phyloP scores from a whole-genome alignment of 2,797 vertebrate species.

The Pseudocheirus occidentalis region DNA sequence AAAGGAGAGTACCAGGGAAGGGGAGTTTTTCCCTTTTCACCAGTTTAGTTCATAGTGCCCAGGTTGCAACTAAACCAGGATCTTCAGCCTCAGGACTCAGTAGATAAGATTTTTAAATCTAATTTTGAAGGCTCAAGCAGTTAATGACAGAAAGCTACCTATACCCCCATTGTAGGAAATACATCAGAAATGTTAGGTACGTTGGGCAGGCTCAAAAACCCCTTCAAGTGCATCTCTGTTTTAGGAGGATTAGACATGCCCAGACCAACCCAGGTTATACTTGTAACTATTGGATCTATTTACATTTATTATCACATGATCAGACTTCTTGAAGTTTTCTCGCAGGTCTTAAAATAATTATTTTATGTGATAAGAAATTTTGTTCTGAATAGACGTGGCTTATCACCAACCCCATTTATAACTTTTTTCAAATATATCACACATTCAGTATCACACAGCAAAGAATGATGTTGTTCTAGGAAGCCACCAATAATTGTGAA shows the following conservation, averaged over 20 bases:
- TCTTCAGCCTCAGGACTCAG: background rate
- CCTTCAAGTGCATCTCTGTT: background rate
- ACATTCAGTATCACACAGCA: background rate
- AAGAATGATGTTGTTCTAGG: background rate
- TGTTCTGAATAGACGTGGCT: background rate
- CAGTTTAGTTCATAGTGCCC: background rate
- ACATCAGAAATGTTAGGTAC: background rate
- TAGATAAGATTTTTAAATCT: background rate
- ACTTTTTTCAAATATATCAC: background rate
- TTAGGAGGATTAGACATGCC: background rate
- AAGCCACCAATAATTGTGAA: background rate
- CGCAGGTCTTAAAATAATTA: constrained; percentile 5
- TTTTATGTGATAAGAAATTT: constrained; percentile 4
- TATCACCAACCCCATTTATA: background rate
- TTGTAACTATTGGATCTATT: constrained; percentile 60
- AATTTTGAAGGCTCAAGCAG: no score
- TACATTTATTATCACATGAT: constrained; percentile 61
- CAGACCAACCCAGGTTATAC: background rate
- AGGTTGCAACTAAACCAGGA: background rate
- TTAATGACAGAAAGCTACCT: background rate
- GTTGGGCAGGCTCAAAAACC: background rate
- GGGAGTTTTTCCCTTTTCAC: background rate
- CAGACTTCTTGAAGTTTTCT: constrained; percentile 54
- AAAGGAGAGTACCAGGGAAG: background rate
- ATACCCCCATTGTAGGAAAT: background rate